Evolutionary conservation across 2,888 invertebrate species (phyloP).

Genomic region (Eurytoma californica): DNA sequence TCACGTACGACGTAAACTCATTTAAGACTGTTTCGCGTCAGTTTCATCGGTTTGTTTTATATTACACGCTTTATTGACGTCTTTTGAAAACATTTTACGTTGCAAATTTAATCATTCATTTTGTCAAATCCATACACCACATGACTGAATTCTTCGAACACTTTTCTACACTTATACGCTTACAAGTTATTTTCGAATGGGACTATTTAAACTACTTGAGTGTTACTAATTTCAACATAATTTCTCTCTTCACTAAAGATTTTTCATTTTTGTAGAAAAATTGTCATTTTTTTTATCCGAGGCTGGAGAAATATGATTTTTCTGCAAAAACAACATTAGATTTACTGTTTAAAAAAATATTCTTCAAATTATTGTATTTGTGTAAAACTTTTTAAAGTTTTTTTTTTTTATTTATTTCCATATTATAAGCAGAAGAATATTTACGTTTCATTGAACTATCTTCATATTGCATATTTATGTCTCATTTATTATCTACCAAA

Average conservation of each 20-base stretch:
- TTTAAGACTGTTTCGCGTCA: conserved; percentile 15
- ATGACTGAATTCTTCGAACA: conserved; percentile 28
- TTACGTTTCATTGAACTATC: not conserved
- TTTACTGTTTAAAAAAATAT: not conserved
- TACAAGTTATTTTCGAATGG: not conserved
- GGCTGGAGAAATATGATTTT: not conserved
- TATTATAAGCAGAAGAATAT: conserved; percentile 13
- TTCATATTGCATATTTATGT: too few species aligned
- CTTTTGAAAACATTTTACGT: conserved; percentile 25
- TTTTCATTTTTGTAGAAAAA: conserved; percentile 6
- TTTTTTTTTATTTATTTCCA: not conserved
- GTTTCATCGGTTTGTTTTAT: not conserved
- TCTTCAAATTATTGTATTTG: not conserved
- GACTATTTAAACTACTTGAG: conserved; percentile 7
- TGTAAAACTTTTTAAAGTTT: too few species aligned
- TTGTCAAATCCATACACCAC: conserved; percentile 21
- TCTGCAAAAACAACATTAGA: not conserved
- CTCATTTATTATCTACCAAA: too few species aligned
- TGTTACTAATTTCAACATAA: conserved; percentile 20
- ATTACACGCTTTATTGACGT: conserved; percentile 27
- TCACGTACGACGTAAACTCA: conserved; percentile 18
- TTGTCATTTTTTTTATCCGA: not conserved
- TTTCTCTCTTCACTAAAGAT: too few species aligned
- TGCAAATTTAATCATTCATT: conserved; percentile 7
- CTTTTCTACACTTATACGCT: conserved; percentile 13